These are phyloP conservation scores for Falco columbarius DNA, from an alignment of 2,797 vertebrate species.

Conservation along the genomic window DNA sequence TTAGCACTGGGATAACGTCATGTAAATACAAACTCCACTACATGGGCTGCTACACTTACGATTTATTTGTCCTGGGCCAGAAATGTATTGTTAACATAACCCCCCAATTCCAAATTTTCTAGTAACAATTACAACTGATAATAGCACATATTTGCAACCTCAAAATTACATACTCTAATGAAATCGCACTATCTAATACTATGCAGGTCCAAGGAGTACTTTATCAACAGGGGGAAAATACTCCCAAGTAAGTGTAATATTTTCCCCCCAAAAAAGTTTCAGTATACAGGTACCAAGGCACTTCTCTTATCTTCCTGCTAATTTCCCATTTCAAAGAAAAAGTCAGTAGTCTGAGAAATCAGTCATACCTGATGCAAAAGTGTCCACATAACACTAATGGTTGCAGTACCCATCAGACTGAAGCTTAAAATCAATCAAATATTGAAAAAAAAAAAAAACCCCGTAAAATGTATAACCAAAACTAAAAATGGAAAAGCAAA, in stretches of 20 bases:
- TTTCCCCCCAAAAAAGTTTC: background rate
- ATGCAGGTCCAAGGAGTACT: background rate
- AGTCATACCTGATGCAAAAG: background rate
- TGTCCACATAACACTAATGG: background rate
- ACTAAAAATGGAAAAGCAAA: background rate
- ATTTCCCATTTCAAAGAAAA: background rate
- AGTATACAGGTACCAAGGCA: background rate
- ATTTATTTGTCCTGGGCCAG: background rate
- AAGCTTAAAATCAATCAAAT: background rate
- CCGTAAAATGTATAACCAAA: background rate
- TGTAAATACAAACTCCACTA: background rate
- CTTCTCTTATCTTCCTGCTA: background rate
- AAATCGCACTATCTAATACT: background rate
- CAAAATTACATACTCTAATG: background rate
- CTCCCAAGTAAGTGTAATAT: background rate
- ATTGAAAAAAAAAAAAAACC: background rate
- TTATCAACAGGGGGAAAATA: background rate
- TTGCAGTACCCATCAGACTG: background rate
- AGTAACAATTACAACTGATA: background rate
- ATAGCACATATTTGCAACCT: background rate
- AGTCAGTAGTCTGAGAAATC: background rate
- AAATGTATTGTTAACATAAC: background rate
- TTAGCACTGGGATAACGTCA: background rate
- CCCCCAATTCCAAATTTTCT: background rate
- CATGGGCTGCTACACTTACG: background rate